Conservation (phyloP, 1,140 invertebrate species). For the Eumeta japonica region DNA sequence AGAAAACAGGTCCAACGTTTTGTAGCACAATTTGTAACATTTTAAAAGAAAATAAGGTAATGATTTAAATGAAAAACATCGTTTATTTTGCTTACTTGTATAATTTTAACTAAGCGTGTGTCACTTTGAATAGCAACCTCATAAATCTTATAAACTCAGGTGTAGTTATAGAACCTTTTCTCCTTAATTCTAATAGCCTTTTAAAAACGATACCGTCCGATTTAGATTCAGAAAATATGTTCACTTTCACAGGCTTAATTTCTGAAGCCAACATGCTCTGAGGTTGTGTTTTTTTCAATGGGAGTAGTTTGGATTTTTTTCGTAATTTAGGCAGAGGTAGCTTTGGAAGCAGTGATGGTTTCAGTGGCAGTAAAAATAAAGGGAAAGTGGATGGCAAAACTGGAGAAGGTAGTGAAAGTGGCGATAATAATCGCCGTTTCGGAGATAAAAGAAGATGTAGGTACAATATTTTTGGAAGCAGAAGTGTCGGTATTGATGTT, state of each 20-base stretch:
- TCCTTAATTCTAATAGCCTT: conserved; percentile 27
- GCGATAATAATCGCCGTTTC: conserved; percentile 12
- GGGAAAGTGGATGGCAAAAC: conserved; percentile 15
- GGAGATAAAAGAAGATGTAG: conserved; percentile 10
- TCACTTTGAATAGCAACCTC: conserved; percentile 22
- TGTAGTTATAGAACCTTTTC: conserved; percentile 23
- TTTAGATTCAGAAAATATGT: conserved; percentile 7
- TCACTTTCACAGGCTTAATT: conserved; percentile 16
- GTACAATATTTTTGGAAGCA: conserved; percentile 9
- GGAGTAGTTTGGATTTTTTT: conserved; percentile 19
- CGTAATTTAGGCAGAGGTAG: conserved; percentile 8
- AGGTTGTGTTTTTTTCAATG: conserved; percentile 16
- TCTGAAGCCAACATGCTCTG: conserved; percentile 21
- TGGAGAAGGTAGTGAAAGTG: conserved; percentile 14
- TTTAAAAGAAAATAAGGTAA: too few species aligned
- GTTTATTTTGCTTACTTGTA: not conserved
- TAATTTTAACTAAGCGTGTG: not conserved
- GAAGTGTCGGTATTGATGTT: not conserved
- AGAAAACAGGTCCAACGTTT: too few species aligned
- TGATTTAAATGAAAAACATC: not conserved
- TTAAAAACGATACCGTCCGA: conserved; percentile 19
- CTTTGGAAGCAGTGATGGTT: conserved; percentile 11
- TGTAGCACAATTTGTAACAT: too few species aligned
- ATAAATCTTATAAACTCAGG: conserved; percentile 30
- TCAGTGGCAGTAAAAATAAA: conserved; percentile 10